Evolutionary conservation across 1,140 invertebrate genomes (phyloP).

Genomic region (Neotoxoptera formosana): DNA sequence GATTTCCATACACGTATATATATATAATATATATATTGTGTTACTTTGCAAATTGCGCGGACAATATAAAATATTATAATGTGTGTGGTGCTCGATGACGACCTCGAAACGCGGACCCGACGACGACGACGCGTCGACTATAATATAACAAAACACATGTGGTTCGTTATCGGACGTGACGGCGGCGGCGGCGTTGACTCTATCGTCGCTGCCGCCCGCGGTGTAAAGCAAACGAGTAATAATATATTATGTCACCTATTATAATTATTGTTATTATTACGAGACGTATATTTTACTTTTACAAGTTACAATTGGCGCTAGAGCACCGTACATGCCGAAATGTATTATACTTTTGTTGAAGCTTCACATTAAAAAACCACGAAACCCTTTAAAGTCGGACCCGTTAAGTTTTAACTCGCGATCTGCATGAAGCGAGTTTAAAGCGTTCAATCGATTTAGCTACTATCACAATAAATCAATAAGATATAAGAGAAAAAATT

Average conservation of each 20-base stretch:
- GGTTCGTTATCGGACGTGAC: neutral
- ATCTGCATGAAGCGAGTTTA: too few species aligned
- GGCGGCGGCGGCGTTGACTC: neutral
- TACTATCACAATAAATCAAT: too few species aligned
- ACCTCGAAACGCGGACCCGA: neutral
- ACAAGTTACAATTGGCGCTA: neutral
- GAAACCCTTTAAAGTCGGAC: neutral
- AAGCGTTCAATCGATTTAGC: neutral
- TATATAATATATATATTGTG: neutral
- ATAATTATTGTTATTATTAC: neutral
- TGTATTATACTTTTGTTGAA: neutral
- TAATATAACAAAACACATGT: neutral
- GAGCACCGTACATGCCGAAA: neutral
- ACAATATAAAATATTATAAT: constrained; percentile 8
- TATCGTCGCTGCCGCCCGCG: neutral
- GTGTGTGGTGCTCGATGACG: neutral
- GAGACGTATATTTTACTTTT: neutral
- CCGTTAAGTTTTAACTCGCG: neutral
- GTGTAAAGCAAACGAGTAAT: neutral
- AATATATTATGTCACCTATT: neutral
- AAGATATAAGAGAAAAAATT: neutral
- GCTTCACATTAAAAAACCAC: neutral
- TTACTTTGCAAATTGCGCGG: neutral
- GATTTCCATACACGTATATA: neutral
- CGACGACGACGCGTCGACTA: neutral